Evolutionary conservation across 2,113 vertebrate species (phyloP).

Genomic region (Eulemur macaco): DNA sequence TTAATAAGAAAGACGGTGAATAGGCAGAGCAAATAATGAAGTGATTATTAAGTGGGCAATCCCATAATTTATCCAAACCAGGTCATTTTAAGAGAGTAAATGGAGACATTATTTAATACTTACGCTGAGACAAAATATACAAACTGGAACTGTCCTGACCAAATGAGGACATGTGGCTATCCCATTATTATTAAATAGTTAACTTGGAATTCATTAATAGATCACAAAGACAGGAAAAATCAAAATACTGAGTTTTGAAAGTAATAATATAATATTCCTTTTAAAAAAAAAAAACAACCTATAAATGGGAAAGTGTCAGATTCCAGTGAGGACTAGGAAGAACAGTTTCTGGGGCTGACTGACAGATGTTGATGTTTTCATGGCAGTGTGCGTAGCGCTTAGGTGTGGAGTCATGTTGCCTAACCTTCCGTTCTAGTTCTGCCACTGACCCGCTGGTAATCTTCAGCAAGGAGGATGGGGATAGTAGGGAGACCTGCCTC

Average conservation of each 20-base stretch:
- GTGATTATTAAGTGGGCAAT: not conserved
- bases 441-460: not conserved
- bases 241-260: conserved; percentile 7
- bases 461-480: not conserved
- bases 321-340: not conserved
- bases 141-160: not conserved
- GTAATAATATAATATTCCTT: not conserved
- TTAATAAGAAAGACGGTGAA: not conserved
- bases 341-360: not conserved
- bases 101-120: not conserved
- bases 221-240: not conserved
- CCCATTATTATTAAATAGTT: not conserved
- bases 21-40: not conserved
- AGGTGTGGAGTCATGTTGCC: not conserved
- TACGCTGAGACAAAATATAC: not conserved
- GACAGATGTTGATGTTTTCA: not conserved
- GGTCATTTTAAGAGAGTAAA: not conserved
- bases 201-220: not conserved
- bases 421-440: not conserved
- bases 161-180: not conserved
- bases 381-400: no score
- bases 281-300: not conserved
- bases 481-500: not conserved
- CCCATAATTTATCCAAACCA: not conserved
- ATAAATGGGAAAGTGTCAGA: not conserved